phyloP scores from a whole-genome alignment of 2,888 invertebrate species.

The Apantesis nais region DNA sequence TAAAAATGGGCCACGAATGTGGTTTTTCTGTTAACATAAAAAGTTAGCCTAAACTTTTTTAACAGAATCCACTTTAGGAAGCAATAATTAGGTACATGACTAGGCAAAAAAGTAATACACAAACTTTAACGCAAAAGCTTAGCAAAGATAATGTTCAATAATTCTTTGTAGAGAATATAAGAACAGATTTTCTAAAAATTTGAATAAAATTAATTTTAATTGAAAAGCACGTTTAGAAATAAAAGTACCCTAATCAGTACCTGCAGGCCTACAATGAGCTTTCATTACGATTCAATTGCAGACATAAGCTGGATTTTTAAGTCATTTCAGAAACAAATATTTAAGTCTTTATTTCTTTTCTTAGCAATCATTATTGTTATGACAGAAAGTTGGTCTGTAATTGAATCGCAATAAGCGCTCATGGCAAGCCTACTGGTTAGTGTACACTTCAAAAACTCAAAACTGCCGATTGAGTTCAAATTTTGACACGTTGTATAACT shows the following conservation, averaged over 20 bases:
- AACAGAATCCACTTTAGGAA: neutral
- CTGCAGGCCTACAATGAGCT: too few species aligned
- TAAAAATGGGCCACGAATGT: neutral
- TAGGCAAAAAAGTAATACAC: neutral
- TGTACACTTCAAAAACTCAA: too few species aligned
- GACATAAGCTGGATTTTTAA: too few species aligned
- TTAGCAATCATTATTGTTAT: too few species aligned
- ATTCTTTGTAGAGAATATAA: neutral
- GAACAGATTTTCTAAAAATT: neutral
- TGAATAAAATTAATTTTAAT: neutral
- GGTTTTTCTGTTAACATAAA: neutral
- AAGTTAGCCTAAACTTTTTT: neutral
- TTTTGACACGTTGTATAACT: too few species aligned
- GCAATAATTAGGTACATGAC: neutral
- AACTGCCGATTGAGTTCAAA: too few species aligned
- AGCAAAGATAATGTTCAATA: neutral
- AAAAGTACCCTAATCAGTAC: neutral
- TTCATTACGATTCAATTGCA: too few species aligned
- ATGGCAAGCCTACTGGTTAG: too few species aligned
- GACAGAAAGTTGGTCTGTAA: too few species aligned
- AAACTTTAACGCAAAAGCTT: neutral
- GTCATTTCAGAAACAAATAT: too few species aligned
- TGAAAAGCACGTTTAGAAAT: neutral
- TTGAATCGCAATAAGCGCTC: too few species aligned
- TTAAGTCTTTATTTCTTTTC: too few species aligned